Conservation (phyloP, 2,888 invertebrate species). For the Drosophila mimica region DNA sequence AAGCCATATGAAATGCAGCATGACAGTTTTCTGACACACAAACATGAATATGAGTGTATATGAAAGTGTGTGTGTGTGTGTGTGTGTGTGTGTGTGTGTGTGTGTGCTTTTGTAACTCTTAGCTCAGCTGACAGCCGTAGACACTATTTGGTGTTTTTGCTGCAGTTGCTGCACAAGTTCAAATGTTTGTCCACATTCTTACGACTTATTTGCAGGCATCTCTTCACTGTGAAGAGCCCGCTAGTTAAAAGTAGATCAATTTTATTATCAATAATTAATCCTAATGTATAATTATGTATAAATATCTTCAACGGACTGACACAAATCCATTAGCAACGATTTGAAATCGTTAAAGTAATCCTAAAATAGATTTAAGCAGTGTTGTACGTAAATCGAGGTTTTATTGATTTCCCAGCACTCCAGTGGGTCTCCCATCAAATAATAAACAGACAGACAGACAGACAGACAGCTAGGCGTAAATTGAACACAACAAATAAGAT, state of each 20-base stretch:
- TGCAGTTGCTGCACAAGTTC: conserved; percentile 31
- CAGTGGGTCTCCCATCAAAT: not conserved
- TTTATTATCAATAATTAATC: not conserved
- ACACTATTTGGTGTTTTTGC: conserved; percentile 25
- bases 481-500: not conserved
- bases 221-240: not conserved
- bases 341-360: not conserved
- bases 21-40: conserved; percentile 75
- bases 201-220: conserved; percentile 9
- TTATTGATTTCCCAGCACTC: conserved; percentile 11
- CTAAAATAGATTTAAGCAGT: not conserved
- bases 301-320: too few relatives aligned
- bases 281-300: not conserved
- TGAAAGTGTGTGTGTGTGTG: conserved; percentile 1
- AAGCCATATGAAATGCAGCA: conserved; percentile 72
- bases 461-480: not conserved
- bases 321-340: not conserved
- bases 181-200: conserved; percentile 27
- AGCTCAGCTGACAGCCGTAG: conserved; percentile 50
- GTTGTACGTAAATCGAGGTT: not conserved
- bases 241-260: conserved; percentile 5
- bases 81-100: conserved; percentile 13
- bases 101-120: conserved; percentile 34
- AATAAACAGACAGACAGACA: not conserved
- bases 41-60: conserved; percentile 22